These are phyloP conservation scores for Pogonocherus hispidulus DNA, from an alignment of 2,888 invertebrate species.

Conservation along the genomic window DNA sequence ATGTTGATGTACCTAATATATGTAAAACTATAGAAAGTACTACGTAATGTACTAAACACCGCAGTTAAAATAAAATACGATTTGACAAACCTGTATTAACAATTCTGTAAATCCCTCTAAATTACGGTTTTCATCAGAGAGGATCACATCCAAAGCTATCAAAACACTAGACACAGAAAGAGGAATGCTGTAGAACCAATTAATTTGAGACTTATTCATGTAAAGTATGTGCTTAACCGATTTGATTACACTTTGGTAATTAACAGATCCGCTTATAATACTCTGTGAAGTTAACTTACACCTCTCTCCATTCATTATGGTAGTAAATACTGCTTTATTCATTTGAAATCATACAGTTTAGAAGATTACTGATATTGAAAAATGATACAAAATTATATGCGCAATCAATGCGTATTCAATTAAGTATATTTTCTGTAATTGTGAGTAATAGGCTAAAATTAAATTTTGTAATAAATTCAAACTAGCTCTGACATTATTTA, in stretches of 20 bases:
- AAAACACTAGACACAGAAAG: conserved; percentile 7
- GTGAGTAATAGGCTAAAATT: no score
- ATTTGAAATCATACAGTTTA: conserved; percentile 13
- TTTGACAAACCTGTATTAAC: background rate
- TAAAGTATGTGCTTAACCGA: conserved; percentile 63
- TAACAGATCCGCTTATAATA: conserved; percentile 64
- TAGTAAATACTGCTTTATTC: conserved; percentile 38
- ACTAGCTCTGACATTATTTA: background rate
- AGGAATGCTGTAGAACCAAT: conserved; percentile 42
- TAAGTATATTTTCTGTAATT: no score
- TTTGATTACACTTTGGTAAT: conserved; percentile 67
- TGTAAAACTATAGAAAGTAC: no score
- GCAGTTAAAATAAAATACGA: no score
- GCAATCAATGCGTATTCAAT: background rate
- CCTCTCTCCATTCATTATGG: conserved; percentile 51
- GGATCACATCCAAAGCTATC: background rate
- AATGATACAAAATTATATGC: background rate
- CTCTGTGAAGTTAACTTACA: conserved; percentile 63
- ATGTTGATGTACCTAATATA: no score
- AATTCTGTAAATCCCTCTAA: background rate
- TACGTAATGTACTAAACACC: no score
- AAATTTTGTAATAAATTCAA: background rate
- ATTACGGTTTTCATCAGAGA: background rate
- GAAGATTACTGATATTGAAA: conserved; percentile 5
- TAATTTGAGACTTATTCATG: conserved; percentile 58